A percentile compares a stretch with the other conserved stretches of the same genome.
These are phyloP conservation scores for Dioctria rufipes DNA, from an alignment of 2,888 invertebrate genomes.

Conservation along the genomic window DNA sequence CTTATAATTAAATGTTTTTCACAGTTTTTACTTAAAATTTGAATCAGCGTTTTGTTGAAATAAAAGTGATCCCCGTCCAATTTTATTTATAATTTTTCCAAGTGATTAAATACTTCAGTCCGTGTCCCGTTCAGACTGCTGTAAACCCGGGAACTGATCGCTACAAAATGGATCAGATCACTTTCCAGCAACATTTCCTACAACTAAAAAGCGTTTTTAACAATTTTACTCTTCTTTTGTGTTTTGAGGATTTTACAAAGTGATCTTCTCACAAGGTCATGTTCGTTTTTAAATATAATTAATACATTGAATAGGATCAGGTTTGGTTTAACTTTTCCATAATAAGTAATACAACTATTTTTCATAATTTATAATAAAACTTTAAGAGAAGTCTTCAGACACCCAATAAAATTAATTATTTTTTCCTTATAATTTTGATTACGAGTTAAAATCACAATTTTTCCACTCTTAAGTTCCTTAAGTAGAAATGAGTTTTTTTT, in stretches of 20 bases:
- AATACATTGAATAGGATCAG: not conserved
- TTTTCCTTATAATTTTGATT: not conserved
- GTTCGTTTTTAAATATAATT: not conserved
- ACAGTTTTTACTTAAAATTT: slow-evolving; percentile 6
- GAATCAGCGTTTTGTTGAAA: not conserved
- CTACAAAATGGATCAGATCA: not conserved
- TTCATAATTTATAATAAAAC: too few relatives aligned
- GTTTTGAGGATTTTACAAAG: not conserved
- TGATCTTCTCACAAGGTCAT: not conserved
- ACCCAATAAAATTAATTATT: too few relatives aligned
- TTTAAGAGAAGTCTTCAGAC: too few relatives aligned
- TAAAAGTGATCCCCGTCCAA: not conserved
- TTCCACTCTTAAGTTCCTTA: not conserved
- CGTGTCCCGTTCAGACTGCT: slow-evolving; percentile 12
- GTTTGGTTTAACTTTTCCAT: not conserved
- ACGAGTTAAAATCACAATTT: not conserved
- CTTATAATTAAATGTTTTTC: not conserved
- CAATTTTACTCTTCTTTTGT: not conserved
- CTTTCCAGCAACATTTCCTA: not conserved
- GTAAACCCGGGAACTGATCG: not conserved
- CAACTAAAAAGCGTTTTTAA: slow-evolving; percentile 10
- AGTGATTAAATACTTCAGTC: not conserved
- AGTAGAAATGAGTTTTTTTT: not conserved
- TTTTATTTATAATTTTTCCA: not conserved
- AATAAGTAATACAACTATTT: too few relatives aligned